Percentiles rank a stretch among this genome's conserved stretches.
Evolutionary conservation across 2,113 vertebrate genomes (phyloP).

Genomic region (Pimephales promelas): DNA sequence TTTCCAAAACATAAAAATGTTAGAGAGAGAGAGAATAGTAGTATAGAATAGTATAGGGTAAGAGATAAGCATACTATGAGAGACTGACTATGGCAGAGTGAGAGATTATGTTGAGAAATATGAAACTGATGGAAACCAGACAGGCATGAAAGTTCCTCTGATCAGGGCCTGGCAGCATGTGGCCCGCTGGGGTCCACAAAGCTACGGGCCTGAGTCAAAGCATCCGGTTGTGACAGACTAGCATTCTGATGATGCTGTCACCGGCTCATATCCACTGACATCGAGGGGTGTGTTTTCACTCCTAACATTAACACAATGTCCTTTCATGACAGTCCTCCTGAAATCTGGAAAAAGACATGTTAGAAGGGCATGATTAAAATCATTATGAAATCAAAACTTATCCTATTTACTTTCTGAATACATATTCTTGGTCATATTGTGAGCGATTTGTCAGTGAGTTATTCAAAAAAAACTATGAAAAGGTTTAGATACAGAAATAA

Average conservation of each 20-base stretch:
- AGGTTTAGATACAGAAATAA: no score
- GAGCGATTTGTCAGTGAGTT: background rate
- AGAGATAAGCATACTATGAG: constrained; percentile 28
- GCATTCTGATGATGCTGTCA: background rate
- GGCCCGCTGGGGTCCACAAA: constrained; percentile 2
- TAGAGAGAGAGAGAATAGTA: background rate
- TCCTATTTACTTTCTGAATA: background rate
- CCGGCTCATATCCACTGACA: background rate
- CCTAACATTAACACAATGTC: background rate
- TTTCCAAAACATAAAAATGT: constrained; percentile 42
- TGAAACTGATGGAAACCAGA: constrained; percentile 42
- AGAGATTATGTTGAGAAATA: constrained; percentile 41
- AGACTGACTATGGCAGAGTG: constrained; percentile 3
- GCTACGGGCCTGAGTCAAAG: background rate
- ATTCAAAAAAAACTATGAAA: background rate
- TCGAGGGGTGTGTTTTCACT: background rate
- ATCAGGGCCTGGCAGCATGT: constrained; percentile 35
- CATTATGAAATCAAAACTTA: background rate
- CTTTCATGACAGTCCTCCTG: background rate
- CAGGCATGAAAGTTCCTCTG: constrained; percentile 47
- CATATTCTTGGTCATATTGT: background rate
- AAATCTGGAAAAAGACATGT: background rate
- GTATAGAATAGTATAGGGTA: background rate
- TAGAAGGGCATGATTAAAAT: background rate
- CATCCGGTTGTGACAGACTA: background rate